Evolutionary conservation across 2,888 invertebrate genomes (phyloP), one percentile per base, ranked within the genome.

Genomic region (Oligia latruncula): DNA sequence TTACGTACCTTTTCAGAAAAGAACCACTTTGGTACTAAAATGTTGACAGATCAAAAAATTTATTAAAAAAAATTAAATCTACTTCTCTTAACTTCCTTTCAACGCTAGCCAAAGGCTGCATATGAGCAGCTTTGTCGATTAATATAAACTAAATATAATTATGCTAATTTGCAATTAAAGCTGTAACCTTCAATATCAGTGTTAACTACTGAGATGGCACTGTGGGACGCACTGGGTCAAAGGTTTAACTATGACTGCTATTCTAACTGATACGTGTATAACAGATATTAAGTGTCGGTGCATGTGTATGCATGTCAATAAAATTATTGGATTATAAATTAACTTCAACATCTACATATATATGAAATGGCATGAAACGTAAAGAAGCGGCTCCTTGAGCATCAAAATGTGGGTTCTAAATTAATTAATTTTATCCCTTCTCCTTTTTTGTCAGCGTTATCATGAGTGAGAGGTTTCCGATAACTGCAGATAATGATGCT

Each of bases 131-230:
- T 88, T 83, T 88, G 83, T 86, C 85, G 86, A 90, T 86, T 87
- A 90, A 91, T 93, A 91, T 93, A 91, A 93, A 92, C 90, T 93
- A 92, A 93, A 93, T 92, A 92, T 71, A 49, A 15, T 43, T 81
- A 82, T 90, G 90, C 85, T 85, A 89, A 88, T 89, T 89, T 87
- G 88, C 87, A 89, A 90, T 91, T 90, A 90, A 91, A 91, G 91
- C 89, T 88, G n/a, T 88, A 90, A 90, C 91, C 90, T 89, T 90
- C 89, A 84, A 81, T 77, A 77, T 70, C 73, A 88, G 90, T 91
- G 91, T 83, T 90, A 91, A 92, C 92, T 86, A 89, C 87, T 77
- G 77, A 84, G 81, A 87, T 82, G 89, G 80, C 87, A 90, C 80
- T 80, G 80, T 87, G 79, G 79, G 76, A 70, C 60, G 72, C 74